These are phyloP conservation scores for Siderastrea siderea DNA, from an alignment of 92 coral and sea anemone species.

Conservation along the genomic window DNA sequence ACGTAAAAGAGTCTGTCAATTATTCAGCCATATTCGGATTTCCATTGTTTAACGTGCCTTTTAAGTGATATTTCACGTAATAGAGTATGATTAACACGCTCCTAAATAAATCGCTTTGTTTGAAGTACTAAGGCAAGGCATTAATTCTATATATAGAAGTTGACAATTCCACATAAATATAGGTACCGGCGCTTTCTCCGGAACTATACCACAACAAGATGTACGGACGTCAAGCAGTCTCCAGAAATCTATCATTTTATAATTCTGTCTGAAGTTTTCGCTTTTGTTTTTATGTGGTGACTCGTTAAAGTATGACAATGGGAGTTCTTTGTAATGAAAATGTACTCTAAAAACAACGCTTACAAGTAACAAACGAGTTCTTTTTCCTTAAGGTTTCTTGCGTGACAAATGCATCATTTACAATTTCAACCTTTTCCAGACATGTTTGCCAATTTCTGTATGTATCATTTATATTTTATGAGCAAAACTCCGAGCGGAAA, in stretches of 20 bases:
- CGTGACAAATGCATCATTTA: background rate
- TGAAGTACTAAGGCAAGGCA: conserved; percentile 12
- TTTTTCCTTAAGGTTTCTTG: background rate
- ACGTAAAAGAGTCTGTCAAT: too few relatives aligned
- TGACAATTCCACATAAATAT: background rate
- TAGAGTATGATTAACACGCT: background rate
- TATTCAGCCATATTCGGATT: background rate
- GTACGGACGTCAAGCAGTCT: background rate
- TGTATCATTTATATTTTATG: conserved; percentile 40
- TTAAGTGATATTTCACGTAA: background rate
- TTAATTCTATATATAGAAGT: too few relatives aligned
- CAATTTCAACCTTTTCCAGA: background rate
- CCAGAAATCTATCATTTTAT: background rate
- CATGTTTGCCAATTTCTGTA: conserved; percentile 6
- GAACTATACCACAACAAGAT: background rate
- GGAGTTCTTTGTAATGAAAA: conserved; percentile 32
- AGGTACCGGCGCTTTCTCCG: too few relatives aligned
- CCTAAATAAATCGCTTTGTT: conserved; percentile 10
- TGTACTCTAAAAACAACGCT: conserved; percentile 1
- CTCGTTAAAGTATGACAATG: conserved; percentile 14
- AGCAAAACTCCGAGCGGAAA: conserved; percentile 2
- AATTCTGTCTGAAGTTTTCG: conserved; percentile 37
- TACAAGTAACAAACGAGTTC: background rate
- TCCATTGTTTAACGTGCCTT: background rate
- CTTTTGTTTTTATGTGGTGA: conserved; percentile 25